Evolutionary conservation across 30 jellyfish, hydroid and myxozoan species (phyloP), one percentile per base, ranked within the genome.

Genomic region (Aurelia aurita): DNA sequence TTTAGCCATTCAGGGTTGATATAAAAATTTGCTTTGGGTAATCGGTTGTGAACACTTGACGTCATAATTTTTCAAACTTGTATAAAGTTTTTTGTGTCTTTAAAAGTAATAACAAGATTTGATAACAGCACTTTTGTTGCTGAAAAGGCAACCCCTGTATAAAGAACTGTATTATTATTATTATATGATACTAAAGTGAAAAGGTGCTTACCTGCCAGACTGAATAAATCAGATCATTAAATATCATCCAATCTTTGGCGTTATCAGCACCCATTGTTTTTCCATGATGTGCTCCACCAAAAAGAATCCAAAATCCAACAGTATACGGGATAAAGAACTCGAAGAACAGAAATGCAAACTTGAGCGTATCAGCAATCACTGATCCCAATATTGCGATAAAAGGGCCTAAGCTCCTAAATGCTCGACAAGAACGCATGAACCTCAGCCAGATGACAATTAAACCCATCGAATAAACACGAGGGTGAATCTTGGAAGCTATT

Each of bases 241-340:
- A 95, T 1, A 84, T 66, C 55, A 53, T 79, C 98, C 98, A 95
- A 59, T 89, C 92, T 61, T 61, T 74, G 20, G 82, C 80, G 34
- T 80, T 81, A 13, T 89, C 98, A 15, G 86, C 95, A 0, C 51
- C 51, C 99, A 94, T 94, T 34, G 1, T 47, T 47, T 77, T 80
- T 20, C 91, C 98, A 58, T 94, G 91, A 20, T 29, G 79, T 46
- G 93, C 34, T 25, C 99, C 99, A 65, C 99, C 99, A 80, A 95
- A 95, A 14, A 95, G 78, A 35, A 95, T 95, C 99, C 99, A 95
- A 84, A 95, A 95, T 9, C 97, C 99, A 68, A 89, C 99, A 35
- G 96, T 87, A 74, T 95, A 95, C 44, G 99, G 99, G 27, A 95
- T 95, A 79, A 95, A 95, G 98, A 95, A 95, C 88, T 95, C 99